A percentile compares a stretch with the other conserved stretches of the same genome.
Evolutionary conservation across 2,888 invertebrate genomes (phyloP).

Genomic region (Synergus laeviventris): DNA sequence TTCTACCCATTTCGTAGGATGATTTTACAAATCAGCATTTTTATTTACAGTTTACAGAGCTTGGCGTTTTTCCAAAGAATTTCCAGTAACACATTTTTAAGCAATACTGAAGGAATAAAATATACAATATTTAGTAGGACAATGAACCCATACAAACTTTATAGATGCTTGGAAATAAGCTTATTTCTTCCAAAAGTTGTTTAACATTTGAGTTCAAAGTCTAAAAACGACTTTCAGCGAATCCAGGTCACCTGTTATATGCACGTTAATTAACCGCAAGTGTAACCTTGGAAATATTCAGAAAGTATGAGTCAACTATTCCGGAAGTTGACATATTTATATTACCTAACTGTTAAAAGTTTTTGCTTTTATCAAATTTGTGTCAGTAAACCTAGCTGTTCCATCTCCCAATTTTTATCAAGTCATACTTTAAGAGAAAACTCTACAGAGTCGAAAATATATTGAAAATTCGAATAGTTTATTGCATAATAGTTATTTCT

Average conservation of each 20-base stretch:
- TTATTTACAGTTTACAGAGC: not conserved
- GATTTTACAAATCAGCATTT: not conserved
- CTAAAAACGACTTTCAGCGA: not conserved
- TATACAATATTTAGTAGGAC: not conserved
- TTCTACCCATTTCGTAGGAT: no score
- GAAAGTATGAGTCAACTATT: not conserved
- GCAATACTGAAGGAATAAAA: not conserved
- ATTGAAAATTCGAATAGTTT: not conserved
- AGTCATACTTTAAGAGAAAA: not conserved
- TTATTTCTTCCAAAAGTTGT: not conserved
- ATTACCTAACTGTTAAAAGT: constrained; percentile 5
- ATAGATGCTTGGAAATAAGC: not conserved
- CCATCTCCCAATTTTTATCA: not conserved
- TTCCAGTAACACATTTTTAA: not conserved
- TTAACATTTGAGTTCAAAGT: constrained; percentile 3
- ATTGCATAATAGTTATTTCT: not conserved
- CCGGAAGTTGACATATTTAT: not conserved
- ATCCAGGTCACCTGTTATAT: not conserved
- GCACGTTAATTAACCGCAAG: not conserved
- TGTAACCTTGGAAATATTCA: not conserved
- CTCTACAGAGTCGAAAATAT: not conserved
- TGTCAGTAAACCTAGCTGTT: not conserved
- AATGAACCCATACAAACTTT: not conserved
- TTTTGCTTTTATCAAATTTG: not conserved
- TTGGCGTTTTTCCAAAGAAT: not conserved